These are phyloP conservation scores for Seriola rivoliana DNA, from an alignment of 2,113 vertebrate species.

Conservation along the genomic window DNA sequence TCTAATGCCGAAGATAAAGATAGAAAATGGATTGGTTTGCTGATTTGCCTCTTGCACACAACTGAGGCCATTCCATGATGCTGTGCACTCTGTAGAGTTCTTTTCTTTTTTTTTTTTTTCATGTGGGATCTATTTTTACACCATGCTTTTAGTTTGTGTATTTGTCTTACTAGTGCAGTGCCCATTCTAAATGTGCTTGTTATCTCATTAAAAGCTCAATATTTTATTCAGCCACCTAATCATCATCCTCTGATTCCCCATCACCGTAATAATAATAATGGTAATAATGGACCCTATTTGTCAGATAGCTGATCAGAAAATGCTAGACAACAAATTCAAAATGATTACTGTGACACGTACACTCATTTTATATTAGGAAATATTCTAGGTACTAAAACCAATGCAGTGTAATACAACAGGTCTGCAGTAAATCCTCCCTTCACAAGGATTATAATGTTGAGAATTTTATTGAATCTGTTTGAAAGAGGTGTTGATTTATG, in stretches of 20 bases:
- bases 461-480: not conserved
- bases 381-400: too few relatives aligned
- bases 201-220: not conserved
- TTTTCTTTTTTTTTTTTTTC: not conserved
- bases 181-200: not conserved
- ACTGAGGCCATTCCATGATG: not conserved
- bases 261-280: not conserved
- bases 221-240: not conserved
- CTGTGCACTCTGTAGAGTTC: not conserved
- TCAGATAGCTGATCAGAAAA: too few relatives aligned
- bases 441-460: not conserved
- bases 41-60: not conserved
- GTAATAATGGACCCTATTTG: too few relatives aligned
- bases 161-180: slow-evolving; percentile 1
- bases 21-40: not conserved
- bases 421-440: too few relatives aligned
- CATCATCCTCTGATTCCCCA: not conserved
- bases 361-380: too few relatives aligned
- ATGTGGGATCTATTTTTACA: slow-evolving; percentile 24
- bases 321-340: too few relatives aligned
- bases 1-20: not conserved
- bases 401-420: too few relatives aligned
- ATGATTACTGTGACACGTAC: too few relatives aligned
- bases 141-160: slow-evolving; percentile 32
- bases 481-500: not conserved